Percentiles rank a stretch among this genome's conserved stretches.
phyloP scores from a whole-genome alignment of 2,113 vertebrate species.

The Grus americana region DNA sequence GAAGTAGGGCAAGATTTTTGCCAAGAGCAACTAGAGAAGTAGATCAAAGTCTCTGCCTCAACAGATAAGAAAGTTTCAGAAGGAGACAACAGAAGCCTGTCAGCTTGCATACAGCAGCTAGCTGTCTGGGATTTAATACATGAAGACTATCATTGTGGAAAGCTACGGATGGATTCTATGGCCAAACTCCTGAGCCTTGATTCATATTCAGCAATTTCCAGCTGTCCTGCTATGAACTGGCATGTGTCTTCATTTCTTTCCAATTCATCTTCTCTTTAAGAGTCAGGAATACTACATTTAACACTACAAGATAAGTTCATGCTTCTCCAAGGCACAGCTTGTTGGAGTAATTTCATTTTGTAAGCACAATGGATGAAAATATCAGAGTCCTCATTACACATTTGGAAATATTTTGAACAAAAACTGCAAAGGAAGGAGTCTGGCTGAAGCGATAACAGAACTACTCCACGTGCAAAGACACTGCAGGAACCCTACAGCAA shows the following conservation, averaged over 20 bases:
- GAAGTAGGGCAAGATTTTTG: conserved; percentile 48
- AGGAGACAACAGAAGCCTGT: conserved; percentile 4
- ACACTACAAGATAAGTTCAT: background rate
- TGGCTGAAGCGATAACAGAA: background rate
- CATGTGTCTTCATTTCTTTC: background rate
- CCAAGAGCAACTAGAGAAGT: conserved; percentile 36
- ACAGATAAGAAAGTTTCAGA: conserved; percentile 31
- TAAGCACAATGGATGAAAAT: background rate
- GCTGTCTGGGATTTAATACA: background rate
- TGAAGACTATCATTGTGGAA: background rate
- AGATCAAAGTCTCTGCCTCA: conserved; percentile 45
- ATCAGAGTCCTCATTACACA: background rate
- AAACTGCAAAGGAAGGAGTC: background rate
- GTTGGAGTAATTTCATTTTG: background rate
- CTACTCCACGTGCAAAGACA: background rate
- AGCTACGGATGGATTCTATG: background rate
- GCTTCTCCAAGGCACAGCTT: background rate
- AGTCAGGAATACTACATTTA: background rate
- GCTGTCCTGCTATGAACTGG: conserved; percentile 8
- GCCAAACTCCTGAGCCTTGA: background rate
- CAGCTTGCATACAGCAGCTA: background rate
- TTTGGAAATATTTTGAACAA: background rate
- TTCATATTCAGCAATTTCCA: conserved; percentile 16
- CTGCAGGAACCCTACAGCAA: background rate
- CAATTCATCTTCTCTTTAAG: background rate